Conservation (phyloP, 1,140 invertebrate genomes). For the Macrosteles quadrilineatus region DNA sequence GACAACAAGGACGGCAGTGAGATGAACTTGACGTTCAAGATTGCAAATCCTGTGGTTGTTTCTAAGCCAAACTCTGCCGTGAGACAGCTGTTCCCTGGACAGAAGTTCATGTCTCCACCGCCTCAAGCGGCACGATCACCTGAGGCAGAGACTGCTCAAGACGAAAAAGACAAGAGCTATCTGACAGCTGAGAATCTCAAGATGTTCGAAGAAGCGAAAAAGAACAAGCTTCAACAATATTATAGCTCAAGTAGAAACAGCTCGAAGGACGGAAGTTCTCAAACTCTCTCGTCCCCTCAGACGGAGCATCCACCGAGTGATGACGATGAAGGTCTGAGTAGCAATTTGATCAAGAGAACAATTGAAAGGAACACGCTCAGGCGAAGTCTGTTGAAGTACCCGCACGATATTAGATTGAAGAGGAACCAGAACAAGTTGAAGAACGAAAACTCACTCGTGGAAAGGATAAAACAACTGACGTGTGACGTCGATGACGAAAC, state of each 20-base stretch:
- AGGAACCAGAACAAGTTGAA: slow-evolving; percentile 55
- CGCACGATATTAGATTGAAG: slow-evolving; percentile 47
- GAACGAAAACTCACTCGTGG: slow-evolving; percentile 68
- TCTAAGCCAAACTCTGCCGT: slow-evolving; percentile 69
- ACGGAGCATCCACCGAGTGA: slow-evolving; percentile 42
- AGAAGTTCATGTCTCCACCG: slow-evolving; percentile 58
- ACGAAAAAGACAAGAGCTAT: slow-evolving; percentile 46
- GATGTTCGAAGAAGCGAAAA: slow-evolving; percentile 64
- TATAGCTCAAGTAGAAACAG: slow-evolving; percentile 51
- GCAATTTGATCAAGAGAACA: slow-evolving; percentile 51
- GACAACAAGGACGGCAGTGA: slow-evolving; percentile 23
- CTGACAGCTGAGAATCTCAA: slow-evolving; percentile 63
- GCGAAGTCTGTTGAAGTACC: slow-evolving; percentile 66
- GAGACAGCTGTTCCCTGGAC: slow-evolving; percentile 68
- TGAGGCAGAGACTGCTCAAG: slow-evolving; percentile 27
- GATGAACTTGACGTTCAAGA: slow-evolving; percentile 53
- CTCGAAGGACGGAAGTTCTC: slow-evolving; percentile 26
- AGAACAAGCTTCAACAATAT: slow-evolving; percentile 25
- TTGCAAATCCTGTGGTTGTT: slow-evolving; percentile 54
- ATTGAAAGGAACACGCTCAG: slow-evolving; percentile 73
- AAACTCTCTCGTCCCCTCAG: slow-evolving; percentile 48
- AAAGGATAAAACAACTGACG: slow-evolving; percentile 76
- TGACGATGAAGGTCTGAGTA: slow-evolving; percentile 40
- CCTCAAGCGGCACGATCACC: slow-evolving; percentile 47
- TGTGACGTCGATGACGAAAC: slow-evolving; percentile 74